phyloP scores from a whole-genome alignment of 2,797 vertebrate species.

The Loris lydekkerianus region DNA sequence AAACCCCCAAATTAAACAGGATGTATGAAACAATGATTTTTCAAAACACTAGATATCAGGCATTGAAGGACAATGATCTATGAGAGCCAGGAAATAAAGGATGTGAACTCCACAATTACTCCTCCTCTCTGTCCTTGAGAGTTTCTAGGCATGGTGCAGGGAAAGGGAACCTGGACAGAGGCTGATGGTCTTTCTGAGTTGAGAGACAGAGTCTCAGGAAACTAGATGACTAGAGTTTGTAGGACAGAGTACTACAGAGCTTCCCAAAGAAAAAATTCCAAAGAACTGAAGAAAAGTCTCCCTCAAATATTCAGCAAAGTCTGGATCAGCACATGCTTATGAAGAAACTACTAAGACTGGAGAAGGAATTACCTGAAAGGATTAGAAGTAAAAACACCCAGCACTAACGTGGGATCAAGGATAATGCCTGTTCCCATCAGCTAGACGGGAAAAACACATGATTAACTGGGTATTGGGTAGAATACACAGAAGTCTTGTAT shows the following conservation, averaged over 20 bases:
- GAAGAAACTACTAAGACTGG: background rate
- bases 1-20: background rate
- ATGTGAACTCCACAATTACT: background rate
- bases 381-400: background rate
- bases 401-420: background rate
- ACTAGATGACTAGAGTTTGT: background rate
- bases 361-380: background rate
- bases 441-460: background rate
- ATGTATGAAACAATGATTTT: background rate
- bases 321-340: background rate
- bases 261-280: background rate
- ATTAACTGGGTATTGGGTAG: background rate
- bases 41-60: background rate
- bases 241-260: background rate
- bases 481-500: background rate
- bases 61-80: background rate
- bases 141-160: background rate
- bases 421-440: background rate
- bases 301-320: background rate
- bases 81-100: background rate
- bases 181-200: background rate
- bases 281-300: background rate
- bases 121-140: background rate
- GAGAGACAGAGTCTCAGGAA: background rate
- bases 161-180: background rate